These are phyloP conservation scores for Cygnus olor DNA, from an alignment of 2,797 vertebrate genomes.

Conservation along the genomic window DNA sequence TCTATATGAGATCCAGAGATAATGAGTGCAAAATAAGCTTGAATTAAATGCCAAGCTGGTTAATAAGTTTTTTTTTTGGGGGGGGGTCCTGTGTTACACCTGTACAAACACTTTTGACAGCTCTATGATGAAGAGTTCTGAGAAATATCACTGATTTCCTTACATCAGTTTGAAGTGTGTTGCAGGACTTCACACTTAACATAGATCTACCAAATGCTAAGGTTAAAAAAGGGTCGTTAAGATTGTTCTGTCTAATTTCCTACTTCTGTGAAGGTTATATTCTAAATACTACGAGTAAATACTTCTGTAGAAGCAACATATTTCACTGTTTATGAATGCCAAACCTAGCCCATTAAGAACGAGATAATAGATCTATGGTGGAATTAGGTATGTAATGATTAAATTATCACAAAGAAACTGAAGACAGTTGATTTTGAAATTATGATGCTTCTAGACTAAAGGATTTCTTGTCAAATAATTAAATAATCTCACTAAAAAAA, in stretches of 20 bases:
- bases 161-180: neutral
- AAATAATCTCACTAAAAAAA: neutral
- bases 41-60: conserved; percentile 12
- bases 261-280: neutral
- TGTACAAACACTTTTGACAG: neutral
- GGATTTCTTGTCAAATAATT: neutral
- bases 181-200: neutral
- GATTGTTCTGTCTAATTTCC: neutral
- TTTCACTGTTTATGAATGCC: neutral
- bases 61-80: neutral
- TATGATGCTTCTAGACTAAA: neutral
- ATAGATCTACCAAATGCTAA: neutral
- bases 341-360: neutral
- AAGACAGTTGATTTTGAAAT: neutral
- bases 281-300: neutral
- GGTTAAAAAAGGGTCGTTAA: neutral
- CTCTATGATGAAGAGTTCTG: neutral
- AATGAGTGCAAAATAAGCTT: conserved; percentile 30
- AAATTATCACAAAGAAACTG: neutral
- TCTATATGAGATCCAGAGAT: neutral
- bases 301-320: fast-evolving
- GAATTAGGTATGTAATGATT: neutral
- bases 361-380: neutral
- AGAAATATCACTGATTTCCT: neutral
- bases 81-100: neutral